Base-by-base conservation (phyloP, 2,113 vertebrate species). In the Carassius carassius region DNA sequence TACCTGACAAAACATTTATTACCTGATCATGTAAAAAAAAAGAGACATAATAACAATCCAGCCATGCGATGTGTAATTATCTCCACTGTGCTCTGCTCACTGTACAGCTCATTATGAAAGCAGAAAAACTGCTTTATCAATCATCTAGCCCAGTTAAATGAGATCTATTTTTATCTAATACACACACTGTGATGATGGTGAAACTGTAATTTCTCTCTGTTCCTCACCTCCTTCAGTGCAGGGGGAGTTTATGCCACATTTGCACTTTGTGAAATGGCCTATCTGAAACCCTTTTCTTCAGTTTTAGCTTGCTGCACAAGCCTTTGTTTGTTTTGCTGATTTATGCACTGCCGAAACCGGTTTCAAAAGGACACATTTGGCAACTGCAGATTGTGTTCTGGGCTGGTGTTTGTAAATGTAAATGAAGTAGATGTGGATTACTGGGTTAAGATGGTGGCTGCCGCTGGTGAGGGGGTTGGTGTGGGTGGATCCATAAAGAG, bases 131-230 rank as follows among this genome's bases (percentile, higher is more conserved):
- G 86, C 86, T 91, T 93, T 92, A 94, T 94, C 92, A 91, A 82
- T 87, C 90, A 93, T 93, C 90, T 93, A 90, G 87, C 89, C 92
- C 87, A 90, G 92, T 93, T 92, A 90, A 93, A 92, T 90, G 67
- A 88, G 86, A 89, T 87, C 90, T 92, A 93, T 93, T 93, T 94
- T 93, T 91, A 92, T 87, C 67, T 75, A 70, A 89, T 88, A 84
- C 87, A 90, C 87, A 90, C 88, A 87, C 51, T 69, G 37, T 51
- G 49, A 69, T 67, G 29, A 84, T 63, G n/a, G 54, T 63, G 44
- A 19, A 41, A 69, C 70, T 44, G 29, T 74, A 67, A 67, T 80
- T 51, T 41, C 78, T 70, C 49, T n/a, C 51, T 35, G 32, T 76
- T 65, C 51, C 41, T 54, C 17, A 16, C 75, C 77, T 51, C 25